phyloP scores from a whole-genome alignment of 2,113 vertebrate genomes.

The Neodontobutis hainanensis region DNA sequence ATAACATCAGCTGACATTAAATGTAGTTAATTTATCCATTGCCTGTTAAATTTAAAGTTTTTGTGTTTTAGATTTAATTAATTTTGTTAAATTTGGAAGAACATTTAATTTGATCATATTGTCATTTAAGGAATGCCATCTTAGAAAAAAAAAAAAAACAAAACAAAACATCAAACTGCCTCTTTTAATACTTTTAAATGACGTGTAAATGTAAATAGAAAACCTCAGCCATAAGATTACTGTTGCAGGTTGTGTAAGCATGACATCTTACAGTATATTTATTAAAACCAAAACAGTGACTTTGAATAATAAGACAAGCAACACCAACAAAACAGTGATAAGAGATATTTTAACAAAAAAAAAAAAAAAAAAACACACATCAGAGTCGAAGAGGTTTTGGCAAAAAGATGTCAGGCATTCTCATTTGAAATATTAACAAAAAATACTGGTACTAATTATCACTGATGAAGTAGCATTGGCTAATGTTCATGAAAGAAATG shows the following conservation, averaged over 20 bases:
- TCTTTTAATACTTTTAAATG: no score
- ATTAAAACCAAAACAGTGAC: conserved; percentile 69
- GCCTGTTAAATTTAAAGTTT: no score
- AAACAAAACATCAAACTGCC: no score
- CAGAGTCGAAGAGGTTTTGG: conserved; percentile 65
- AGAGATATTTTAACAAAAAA: conserved; percentile 36
- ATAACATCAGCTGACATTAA: not conserved
- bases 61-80: no score
- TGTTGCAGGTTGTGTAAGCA: conserved; percentile 40
- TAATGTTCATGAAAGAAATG: conserved; percentile 41
- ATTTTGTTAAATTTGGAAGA: no score
- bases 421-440: conserved; percentile 48
- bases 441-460: conserved; percentile 55
- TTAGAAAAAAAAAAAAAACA: no score
- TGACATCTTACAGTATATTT: conserved; percentile 63
- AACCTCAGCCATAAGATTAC: not conserved
- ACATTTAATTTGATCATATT: no score
- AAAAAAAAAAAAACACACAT: conserved; percentile 39
- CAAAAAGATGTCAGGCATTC: conserved; percentile 59
- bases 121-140: no score
- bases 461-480: conserved; percentile 31
- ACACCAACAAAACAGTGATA: conserved; percentile 58
- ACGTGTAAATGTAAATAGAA: not conserved
- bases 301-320: conserved; percentile 46
- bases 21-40: not conserved